phyloP scores from a whole-genome alignment of 2,888 invertebrate species.

The Eurytoma adleriae region DNA sequence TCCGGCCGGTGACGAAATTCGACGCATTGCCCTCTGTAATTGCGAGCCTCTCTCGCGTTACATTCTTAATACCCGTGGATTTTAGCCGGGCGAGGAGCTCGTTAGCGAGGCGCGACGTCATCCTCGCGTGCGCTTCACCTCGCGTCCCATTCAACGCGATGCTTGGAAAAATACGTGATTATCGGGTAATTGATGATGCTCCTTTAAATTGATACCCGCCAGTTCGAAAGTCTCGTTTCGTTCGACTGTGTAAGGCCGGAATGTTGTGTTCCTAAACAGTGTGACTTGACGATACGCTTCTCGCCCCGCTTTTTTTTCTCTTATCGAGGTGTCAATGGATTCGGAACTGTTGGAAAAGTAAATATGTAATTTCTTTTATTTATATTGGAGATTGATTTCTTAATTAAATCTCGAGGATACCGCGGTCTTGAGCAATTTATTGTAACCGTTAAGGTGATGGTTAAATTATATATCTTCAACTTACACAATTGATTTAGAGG shows the following conservation, averaged over 20 bases:
- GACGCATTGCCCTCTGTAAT: slow-evolving; percentile 10
- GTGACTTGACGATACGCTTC: slow-evolving; percentile 16
- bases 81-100: not conserved
- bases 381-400: too few species aligned
- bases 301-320: not conserved
- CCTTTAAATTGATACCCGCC: not conserved
- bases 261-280: slow-evolving; percentile 17
- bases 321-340: not conserved
- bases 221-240: slow-evolving; percentile 15
- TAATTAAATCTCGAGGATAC: too few species aligned
- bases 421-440: too few species aligned
- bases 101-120: not conserved
- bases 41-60: slow-evolving; percentile 1
- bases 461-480: too few species aligned
- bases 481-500: too few species aligned
- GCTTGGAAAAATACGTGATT: slow-evolving; percentile 28
- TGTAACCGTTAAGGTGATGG: too few species aligned
- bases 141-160: not conserved
- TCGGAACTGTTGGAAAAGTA: too few species aligned
- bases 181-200: slow-evolving; percentile 38
- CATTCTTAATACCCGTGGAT: not conserved
- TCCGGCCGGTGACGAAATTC: slow-evolving; percentile 44
- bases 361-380: too few species aligned
- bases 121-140: not conserved
- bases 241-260: not conserved